Evolutionary conservation across 2,113 vertebrate genomes (phyloP).

Genomic region (Enhydra lutris): DNA sequence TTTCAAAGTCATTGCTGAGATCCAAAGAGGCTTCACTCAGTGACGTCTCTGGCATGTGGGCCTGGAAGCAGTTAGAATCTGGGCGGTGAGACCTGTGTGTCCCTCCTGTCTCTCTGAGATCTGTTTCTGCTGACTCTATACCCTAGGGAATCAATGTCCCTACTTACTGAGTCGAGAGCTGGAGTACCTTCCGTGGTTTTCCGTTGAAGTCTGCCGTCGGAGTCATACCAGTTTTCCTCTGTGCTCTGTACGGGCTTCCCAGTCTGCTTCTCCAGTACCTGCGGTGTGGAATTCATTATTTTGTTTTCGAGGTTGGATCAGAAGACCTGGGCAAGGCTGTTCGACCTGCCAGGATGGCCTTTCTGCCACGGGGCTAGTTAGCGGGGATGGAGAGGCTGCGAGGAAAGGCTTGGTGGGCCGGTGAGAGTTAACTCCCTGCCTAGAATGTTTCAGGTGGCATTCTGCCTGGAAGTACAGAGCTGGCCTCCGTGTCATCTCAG

Average conservation of each 20-base stretch:
- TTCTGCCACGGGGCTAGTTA: not conserved
- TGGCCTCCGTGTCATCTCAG: conserved; percentile 2
- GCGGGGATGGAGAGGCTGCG: not conserved
- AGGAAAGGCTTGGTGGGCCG: not conserved
- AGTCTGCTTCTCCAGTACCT: not conserved
- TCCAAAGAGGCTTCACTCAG: not conserved
- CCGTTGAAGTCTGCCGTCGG: not conserved
- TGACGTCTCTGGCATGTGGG: not conserved
- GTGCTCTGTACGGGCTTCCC: not conserved
- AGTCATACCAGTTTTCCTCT: not conserved
- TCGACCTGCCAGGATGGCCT: not conserved
- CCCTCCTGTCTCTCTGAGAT: not conserved
- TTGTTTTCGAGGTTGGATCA: not conserved
- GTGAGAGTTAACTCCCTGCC: conserved; percentile 26
- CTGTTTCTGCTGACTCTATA: conserved; percentile 4
- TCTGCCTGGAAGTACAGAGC: conserved; percentile 31
- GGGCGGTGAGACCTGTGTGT: not conserved
- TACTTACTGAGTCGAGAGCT: not conserved
- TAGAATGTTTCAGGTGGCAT: not conserved
- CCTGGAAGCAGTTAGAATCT: not conserved
- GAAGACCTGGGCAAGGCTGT: not conserved
- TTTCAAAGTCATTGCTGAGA: not conserved
- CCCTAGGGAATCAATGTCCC: not conserved
- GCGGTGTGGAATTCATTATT: not conserved
- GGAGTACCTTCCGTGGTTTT: not conserved